These are phyloP conservation scores for Halocynthia roretzi DNA, from an alignment of 23 tunicate species.

Conservation along the genomic window DNA sequence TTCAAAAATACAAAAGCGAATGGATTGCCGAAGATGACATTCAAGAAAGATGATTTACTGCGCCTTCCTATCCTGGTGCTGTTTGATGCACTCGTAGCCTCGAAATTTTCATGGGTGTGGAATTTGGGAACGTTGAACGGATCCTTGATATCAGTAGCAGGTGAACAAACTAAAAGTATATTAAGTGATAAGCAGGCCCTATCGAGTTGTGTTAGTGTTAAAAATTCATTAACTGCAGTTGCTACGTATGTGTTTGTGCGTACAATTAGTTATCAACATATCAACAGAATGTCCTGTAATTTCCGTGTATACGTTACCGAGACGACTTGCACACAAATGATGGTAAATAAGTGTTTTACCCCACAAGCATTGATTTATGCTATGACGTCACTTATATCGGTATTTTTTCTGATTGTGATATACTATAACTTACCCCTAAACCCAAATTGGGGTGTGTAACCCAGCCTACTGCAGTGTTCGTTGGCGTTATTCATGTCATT, in stretches of 20 bases:
- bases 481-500: no score
- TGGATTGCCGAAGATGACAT: slow-evolving; percentile 21
- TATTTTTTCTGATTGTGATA: no score
- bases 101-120: slow-evolving; percentile 18
- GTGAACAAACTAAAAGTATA: slow-evolving; percentile 10
- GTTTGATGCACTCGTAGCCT: slow-evolving; percentile 34
- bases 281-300: slow-evolving; percentile 10
- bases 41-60: slow-evolving; percentile 31
- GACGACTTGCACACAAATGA: neutral
- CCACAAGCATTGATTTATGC: no score
- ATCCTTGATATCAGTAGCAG: slow-evolving; percentile 6
- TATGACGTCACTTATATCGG: no score
- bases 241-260: no score
- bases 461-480: no score
- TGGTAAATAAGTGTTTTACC: no score
- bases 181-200: slow-evolving; percentile 3
- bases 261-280: slow-evolving; percentile 21
- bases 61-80: slow-evolving; percentile 33
- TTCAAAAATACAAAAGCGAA: no score
- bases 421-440: no score
- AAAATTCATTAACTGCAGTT: no score
- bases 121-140: neutral
- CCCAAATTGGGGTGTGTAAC: no score
- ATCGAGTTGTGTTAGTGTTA: neutral
- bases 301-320: slow-evolving; percentile 10